These are phyloP conservation scores for Hypanus sabinus DNA, from an alignment of 2,113 vertebrate species.

Conservation along the genomic window DNA sequence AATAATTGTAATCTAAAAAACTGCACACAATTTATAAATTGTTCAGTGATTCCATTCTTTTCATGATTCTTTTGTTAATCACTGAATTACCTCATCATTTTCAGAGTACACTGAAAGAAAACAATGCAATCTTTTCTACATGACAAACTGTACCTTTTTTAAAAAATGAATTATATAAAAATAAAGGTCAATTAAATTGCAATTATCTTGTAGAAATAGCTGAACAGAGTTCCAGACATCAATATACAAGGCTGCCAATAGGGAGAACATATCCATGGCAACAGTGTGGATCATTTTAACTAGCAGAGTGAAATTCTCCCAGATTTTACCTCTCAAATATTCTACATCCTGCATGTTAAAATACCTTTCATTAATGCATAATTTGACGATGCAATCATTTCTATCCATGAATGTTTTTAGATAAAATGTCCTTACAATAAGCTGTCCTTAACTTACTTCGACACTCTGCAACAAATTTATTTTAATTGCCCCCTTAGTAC, in stretches of 20 bases:
- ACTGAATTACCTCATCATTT: not conserved
- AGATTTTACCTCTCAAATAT: constrained; percentile 68
- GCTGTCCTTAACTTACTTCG: not conserved
- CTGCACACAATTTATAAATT: not conserved
- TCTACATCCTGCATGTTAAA: constrained; percentile 82
- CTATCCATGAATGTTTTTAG: not conserved
- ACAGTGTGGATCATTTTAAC: constrained; percentile 59
- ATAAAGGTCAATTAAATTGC: constrained; percentile 9
- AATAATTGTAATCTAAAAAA: not conserved
- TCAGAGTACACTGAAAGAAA: constrained; percentile 22
- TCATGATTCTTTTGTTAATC: not conserved
- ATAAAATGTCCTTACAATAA: not conserved
- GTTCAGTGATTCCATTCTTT: not conserved
- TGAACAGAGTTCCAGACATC: constrained; percentile 31
- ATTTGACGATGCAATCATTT: not conserved
- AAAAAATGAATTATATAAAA: not conserved
- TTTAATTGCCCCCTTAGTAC: not conserved
- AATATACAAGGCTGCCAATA: constrained; percentile 57
- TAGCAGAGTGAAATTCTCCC: constrained; percentile 58
- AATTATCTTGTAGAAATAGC: constrained; percentile 15
- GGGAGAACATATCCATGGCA: constrained; percentile 71
- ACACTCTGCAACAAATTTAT: not conserved
- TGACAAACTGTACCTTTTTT: not conserved
- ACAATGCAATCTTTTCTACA: not conserved
- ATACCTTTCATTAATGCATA: constrained; percentile 65